A percentile compares a stretch with the other conserved stretches of the same genome.
phyloP scores from a whole-genome alignment of 2,113 vertebrate species.

The Chascanopsetta lugubris region DNA sequence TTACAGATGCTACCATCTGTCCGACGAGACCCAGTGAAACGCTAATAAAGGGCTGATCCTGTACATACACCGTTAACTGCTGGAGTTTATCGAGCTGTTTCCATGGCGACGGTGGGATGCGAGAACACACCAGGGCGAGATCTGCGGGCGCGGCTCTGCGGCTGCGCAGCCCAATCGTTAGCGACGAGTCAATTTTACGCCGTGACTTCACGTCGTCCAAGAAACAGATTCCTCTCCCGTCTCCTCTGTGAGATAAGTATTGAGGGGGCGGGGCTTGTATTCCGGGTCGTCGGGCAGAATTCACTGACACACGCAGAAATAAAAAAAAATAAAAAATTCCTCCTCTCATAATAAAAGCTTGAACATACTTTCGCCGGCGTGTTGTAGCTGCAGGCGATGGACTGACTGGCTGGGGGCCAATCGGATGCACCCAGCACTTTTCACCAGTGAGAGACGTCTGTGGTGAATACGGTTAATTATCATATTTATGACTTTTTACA shows the following conservation, averaged over 20 bases:
- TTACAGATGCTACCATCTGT: background rate
- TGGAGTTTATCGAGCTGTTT: conserved; percentile 9
- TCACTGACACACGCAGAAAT: conserved; percentile 4
- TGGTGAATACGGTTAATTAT: background rate
- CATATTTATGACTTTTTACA: conserved; percentile 2
- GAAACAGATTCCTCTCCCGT: background rate
- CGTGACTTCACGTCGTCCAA: background rate
- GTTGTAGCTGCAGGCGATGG: background rate
- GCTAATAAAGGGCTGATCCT: background rate
- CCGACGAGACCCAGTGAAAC: background rate
- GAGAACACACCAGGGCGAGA: conserved; percentile 12
- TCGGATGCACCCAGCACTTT: background rate
- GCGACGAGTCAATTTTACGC: background rate
- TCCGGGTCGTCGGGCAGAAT: background rate
- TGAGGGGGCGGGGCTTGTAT: background rate
- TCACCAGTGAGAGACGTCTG: background rate
- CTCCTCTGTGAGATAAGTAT: background rate
- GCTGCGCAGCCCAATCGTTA: conserved; percentile 2
- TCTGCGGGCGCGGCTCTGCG: conserved; percentile 4
- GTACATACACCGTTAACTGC: background rate
- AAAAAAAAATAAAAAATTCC: too few relatives aligned
- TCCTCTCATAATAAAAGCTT: background rate
- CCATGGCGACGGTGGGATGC: conserved; percentile 19
- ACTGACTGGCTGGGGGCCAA: background rate
- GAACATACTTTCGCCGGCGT: background rate